Evolutionary conservation across 2,113 vertebrate species (phyloP).

Genomic region (Salvator merianae): DNA sequence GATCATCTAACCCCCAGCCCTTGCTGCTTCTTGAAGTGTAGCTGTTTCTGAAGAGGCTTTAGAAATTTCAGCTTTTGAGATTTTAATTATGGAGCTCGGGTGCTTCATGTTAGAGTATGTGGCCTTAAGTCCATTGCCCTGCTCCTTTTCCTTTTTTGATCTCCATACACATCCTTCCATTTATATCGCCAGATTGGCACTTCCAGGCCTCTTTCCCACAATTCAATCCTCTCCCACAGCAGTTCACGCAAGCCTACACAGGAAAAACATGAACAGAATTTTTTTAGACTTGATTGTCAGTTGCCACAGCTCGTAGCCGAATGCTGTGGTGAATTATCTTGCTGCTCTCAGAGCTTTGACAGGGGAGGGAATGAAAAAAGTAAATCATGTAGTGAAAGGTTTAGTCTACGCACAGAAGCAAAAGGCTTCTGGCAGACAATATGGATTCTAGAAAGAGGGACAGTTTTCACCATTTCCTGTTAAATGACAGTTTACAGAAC

Average conservation of each 20-base stretch:
- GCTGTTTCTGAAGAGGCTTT: no score
- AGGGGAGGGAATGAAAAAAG: no score
- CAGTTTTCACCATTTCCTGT: constrained; percentile 61
- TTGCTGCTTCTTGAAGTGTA: no score
- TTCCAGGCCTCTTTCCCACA: no score
- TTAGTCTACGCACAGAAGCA: constrained; percentile 10
- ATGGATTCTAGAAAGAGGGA: constrained; percentile 41
- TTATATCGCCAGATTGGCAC: no score
- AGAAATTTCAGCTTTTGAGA: no score
- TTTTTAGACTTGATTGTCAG: not conserved
- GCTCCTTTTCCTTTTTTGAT: no score
- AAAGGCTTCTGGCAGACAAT: constrained; percentile 27
- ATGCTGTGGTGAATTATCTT: rapidly evolving
- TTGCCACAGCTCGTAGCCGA: not conserved
- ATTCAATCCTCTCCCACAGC: no score
- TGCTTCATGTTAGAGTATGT: not conserved
- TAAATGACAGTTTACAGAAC: constrained; percentile 47
- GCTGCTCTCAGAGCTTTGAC: not conserved
- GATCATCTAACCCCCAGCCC: no score
- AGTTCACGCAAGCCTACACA: no score
- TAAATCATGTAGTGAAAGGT: not conserved
- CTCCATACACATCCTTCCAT: no score
- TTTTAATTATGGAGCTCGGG: not conserved
- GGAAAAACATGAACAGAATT: no score
- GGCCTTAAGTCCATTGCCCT: not conserved